Conservation (phyloP, 2,113 vertebrate genomes). For the Leucoraja erinaceus region DNA sequence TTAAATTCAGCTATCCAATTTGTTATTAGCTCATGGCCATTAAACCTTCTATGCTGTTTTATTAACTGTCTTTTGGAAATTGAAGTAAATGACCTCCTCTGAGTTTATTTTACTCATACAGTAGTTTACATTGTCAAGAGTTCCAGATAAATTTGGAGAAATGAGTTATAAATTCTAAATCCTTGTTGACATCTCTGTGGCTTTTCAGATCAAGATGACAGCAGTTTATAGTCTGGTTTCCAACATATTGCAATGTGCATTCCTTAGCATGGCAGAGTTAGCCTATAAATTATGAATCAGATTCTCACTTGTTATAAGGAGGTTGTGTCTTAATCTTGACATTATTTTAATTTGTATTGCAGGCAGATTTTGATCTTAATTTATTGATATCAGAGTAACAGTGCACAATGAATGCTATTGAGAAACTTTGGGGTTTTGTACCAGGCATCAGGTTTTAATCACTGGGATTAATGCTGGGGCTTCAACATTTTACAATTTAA, state of each 20-base stretch:
- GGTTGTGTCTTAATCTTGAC: neutral
- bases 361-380: neutral
- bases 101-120: neutral
- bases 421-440: neutral
- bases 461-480: too few species aligned
- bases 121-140: neutral
- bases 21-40: neutral
- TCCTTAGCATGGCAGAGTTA: neutral
- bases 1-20: neutral
- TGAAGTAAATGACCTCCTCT: neutral
- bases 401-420: neutral
- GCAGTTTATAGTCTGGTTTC: neutral
- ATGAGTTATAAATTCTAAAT: constrained; percentile 1
- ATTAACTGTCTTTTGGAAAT: neutral
- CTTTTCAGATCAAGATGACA: neutral
- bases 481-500: too few species aligned
- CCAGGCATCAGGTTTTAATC: neutral
- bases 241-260: neutral
- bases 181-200: neutral
- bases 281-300: neutral
- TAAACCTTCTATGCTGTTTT: neutral
- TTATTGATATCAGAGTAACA: neutral
- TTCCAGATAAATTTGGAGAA: neutral
- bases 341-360: neutral
- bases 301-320: neutral